Percentiles rank a stretch among this genome's conserved stretches.
Conservation (phyloP, 1,140 invertebrate species). For the Yoshiicerus persimilis region DNA sequence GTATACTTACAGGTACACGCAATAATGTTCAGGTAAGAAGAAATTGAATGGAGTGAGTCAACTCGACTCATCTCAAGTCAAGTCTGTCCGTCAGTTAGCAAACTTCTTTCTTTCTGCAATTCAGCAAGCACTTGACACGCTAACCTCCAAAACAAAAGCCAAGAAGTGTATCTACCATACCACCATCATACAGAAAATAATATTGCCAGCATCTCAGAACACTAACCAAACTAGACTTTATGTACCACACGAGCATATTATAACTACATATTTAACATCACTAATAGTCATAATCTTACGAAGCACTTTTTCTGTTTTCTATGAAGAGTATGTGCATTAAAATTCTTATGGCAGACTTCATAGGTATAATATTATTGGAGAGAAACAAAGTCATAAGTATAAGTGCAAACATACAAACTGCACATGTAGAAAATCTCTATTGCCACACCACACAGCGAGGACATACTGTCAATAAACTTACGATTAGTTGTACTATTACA, state of each 20-base stretch:
- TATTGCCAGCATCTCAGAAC: neutral
- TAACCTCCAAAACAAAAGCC: constrained; percentile 27
- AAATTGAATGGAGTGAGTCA: neutral
- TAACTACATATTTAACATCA: neutral
- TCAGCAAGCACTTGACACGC: constrained; percentile 16
- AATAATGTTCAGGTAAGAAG: no score
- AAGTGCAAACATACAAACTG: neutral
- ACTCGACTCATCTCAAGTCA: neutral
- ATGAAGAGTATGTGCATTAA: neutral
- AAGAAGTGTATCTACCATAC: neutral
- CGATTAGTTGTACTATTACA: neutral
- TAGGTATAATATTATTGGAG: neutral
- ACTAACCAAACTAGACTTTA: neutral
- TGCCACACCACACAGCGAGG: neutral
- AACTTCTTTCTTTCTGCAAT: neutral
- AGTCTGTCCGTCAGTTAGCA: neutral
- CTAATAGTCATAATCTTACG: neutral
- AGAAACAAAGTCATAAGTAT: neutral
- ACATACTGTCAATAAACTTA: neutral
- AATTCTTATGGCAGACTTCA: neutral
- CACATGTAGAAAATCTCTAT: neutral
- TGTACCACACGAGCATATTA: neutral
- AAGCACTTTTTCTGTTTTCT: neutral
- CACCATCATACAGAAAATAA: neutral
- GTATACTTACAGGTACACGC: neutral